These are phyloP conservation scores for Glaucomys volans DNA, from an alignment of 2,113 vertebrate species.

Conservation along the genomic window DNA sequence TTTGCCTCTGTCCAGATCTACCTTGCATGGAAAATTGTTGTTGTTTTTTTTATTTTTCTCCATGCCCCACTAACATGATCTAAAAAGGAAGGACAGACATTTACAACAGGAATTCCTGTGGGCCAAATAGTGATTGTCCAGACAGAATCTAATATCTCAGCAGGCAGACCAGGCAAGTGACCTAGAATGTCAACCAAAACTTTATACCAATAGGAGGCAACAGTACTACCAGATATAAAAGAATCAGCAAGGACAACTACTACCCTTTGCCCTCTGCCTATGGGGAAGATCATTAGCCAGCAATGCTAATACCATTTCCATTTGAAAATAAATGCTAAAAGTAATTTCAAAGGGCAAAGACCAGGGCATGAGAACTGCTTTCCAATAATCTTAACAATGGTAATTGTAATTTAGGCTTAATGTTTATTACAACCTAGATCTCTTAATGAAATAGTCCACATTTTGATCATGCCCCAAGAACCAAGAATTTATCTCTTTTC, in stretches of 20 bases:
- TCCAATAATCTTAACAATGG: neutral
- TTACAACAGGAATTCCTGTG: constrained; percentile 28
- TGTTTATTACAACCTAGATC: constrained; percentile 24
- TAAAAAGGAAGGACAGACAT: neutral
- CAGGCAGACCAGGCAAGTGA: constrained; percentile 22
- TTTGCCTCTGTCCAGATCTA: neutral
- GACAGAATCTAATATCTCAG: constrained; percentile 23
- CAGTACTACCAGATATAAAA: neutral
- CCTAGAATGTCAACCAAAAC: constrained; percentile 33
- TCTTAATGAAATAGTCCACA: constrained; percentile 37
- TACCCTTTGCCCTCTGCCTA: neutral
- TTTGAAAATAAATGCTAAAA: constrained; percentile 38
- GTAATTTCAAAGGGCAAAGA: constrained; percentile 38
- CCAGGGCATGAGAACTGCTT: neutral
- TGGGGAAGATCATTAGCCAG: neutral
- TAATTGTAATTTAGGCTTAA: constrained; percentile 11
- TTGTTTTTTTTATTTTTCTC: neutral
- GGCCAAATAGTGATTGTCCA: neutral
- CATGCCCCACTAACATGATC: neutral
- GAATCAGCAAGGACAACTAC: constrained; percentile 41
- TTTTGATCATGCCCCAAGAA: neutral
- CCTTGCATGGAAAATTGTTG: neutral
- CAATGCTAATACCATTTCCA: constrained; percentile 36
- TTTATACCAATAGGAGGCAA: neutral
- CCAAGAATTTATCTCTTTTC: constrained; percentile 16